phyloP scores from a whole-genome alignment of 2,113 vertebrate species.

The Atrichornis clamosus region DNA sequence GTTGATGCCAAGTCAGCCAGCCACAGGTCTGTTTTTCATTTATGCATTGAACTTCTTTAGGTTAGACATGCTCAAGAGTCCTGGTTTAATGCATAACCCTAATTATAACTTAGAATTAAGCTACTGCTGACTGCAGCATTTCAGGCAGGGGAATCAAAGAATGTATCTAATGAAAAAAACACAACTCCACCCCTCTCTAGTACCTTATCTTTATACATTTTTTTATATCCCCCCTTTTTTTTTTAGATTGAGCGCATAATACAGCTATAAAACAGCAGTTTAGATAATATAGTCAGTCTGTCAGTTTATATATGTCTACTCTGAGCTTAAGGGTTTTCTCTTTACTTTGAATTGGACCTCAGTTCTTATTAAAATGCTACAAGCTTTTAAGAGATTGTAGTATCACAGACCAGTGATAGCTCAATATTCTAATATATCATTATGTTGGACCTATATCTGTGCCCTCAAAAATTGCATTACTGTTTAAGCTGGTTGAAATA shows the following conservation, averaged over 20 bases:
- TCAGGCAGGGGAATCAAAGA: slow-evolving; percentile 67
- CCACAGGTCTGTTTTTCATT: slow-evolving; percentile 77
- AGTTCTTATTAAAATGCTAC: slow-evolving; percentile 55
- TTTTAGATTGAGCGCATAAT: slow-evolving; percentile 62
- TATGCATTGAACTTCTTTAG: slow-evolving; percentile 61
- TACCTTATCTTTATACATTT: slow-evolving; percentile 66
- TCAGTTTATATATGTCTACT: slow-evolving; percentile 54
- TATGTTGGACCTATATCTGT: neutral
- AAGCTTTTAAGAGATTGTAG: slow-evolving; percentile 17
- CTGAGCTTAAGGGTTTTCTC: slow-evolving; percentile 53
- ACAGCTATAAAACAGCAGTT: slow-evolving; percentile 65
- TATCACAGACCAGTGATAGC: slow-evolving; percentile 10
- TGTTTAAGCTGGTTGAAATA: slow-evolving; percentile 9
- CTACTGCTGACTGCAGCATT: slow-evolving; percentile 76
- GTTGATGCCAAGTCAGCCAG: slow-evolving; percentile 66
- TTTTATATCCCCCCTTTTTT: slow-evolving; percentile 30
- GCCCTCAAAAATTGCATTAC: neutral
- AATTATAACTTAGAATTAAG: slow-evolving; percentile 80
- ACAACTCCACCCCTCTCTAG: slow-evolving; percentile 38
- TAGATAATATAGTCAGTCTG: slow-evolving; percentile 65
- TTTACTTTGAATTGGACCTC: slow-evolving; percentile 44
- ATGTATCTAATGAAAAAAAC: slow-evolving; percentile 67
- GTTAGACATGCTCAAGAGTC: slow-evolving; percentile 72
- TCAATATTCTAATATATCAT: neutral
- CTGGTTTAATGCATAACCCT: slow-evolving; percentile 78